Evolutionary conservation across 2,888 invertebrate species (phyloP).

Genomic region (Andrena bucephala): DNA sequence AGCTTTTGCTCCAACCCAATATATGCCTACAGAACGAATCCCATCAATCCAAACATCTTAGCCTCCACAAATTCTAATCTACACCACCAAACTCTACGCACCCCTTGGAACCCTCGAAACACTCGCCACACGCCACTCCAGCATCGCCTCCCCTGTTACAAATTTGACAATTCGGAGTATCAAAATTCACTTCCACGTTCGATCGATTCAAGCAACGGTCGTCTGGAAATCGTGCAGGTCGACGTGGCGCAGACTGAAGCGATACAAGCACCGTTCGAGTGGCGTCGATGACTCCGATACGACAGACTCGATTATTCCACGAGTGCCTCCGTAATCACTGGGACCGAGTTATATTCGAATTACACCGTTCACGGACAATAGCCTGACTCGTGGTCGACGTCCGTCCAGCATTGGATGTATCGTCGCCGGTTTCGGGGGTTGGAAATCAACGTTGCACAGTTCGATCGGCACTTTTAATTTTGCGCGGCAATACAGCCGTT

Average conservation of each 20-base stretch:
- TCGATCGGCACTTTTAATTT: constrained; percentile 62
- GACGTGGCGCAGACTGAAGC: constrained; percentile 7
- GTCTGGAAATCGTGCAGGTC: background rate
- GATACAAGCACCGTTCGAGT: constrained; percentile 39
- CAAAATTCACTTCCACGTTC: background rate
- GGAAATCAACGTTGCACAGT: constrained; percentile 10
- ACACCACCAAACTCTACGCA: too few relatives aligned
- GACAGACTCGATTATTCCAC: constrained; percentile 28
- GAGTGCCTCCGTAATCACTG: constrained; percentile 8
- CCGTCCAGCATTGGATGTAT: constrained; percentile 1
- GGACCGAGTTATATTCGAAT: constrained; percentile 34
- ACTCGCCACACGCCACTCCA: background rate
- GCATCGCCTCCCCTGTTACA: background rate
- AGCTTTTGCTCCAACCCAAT: too few relatives aligned
- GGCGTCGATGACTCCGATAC: constrained; percentile 23
- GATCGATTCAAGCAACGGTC: constrained; percentile 11
- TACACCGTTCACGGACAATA: constrained; percentile 23
- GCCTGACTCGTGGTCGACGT: constrained; percentile 15
- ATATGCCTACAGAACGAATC: too few relatives aligned
- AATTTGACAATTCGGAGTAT: background rate
- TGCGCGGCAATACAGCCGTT: constrained; percentile 57
- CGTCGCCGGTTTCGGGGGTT: background rate
- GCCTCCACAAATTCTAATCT: too few relatives aligned
- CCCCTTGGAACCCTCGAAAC: too few relatives aligned
- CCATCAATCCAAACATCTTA: too few relatives aligned